These are phyloP conservation scores for Tenualosa ilisha DNA, from an alignment of 2,797 vertebrate species.

Conservation along the genomic window DNA sequence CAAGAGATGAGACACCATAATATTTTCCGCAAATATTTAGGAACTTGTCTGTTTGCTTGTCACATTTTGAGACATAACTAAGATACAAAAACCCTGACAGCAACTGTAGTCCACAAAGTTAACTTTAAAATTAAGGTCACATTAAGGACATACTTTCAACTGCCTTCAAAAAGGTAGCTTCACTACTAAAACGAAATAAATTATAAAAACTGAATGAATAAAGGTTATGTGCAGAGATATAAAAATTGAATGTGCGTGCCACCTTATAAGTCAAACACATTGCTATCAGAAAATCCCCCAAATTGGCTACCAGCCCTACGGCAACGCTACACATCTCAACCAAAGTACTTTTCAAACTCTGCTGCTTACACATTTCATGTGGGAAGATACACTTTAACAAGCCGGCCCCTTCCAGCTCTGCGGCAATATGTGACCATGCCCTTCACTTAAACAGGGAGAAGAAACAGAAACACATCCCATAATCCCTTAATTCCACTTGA, in stretches of 20 bases:
- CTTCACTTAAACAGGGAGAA: not conserved
- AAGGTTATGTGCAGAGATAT: not conserved
- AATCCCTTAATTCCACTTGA: no score
- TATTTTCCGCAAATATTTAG: not conserved
- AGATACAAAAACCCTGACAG: not conserved
- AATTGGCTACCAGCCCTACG: not conserved
- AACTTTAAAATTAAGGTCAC: not conserved
- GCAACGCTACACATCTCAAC: not conserved
- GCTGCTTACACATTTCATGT: not conserved
- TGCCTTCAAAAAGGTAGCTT: not conserved
- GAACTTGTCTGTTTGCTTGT: not conserved
- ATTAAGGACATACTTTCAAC: not conserved
- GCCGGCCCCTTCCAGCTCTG: not conserved
- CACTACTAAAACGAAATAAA: not conserved
- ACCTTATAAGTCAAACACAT: not conserved
- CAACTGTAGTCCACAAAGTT: not conserved
- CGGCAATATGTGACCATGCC: not conserved
- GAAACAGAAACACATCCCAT: not conserved
- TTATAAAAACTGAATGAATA: not conserved
- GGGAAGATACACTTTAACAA: not conserved
- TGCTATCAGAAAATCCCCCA: not conserved
- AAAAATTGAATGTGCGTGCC: not conserved
- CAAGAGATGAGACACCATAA: no score
- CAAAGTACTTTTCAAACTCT: not conserved
- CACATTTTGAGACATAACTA: not conserved